Conservation (phyloP, 2,797 vertebrate species). For the Lepilemur septentrionalis region DNA sequence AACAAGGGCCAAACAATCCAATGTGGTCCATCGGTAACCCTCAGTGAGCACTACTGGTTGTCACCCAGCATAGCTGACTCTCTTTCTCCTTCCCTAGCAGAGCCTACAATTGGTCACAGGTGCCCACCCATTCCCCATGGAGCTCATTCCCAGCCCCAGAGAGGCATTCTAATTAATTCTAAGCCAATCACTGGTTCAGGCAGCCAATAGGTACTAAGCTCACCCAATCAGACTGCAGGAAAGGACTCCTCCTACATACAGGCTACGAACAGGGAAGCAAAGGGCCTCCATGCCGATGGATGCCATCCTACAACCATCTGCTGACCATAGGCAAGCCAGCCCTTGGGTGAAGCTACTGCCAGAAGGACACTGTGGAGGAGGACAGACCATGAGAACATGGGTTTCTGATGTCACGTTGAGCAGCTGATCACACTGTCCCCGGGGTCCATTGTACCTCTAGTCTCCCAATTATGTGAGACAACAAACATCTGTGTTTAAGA, state of each 20-base stretch:
- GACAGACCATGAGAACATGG: neutral
- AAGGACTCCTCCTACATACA: neutral
- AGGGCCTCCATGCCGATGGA: neutral
- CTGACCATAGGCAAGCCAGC: neutral
- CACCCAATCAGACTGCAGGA: neutral
- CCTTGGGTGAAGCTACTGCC: neutral
- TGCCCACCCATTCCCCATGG: neutral
- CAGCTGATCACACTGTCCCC: neutral
- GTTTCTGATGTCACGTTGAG: neutral
- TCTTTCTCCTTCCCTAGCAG: neutral
- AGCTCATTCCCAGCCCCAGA: neutral
- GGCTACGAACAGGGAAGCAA: neutral
- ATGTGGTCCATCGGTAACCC: neutral
- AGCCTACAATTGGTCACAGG: neutral
- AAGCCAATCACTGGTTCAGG: neutral
- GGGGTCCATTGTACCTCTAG: neutral
- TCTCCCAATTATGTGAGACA: neutral
- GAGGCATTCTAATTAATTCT: neutral
- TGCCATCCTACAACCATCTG: neutral
- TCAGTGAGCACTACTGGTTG: neutral
- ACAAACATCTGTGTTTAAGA: constrained; percentile 1
- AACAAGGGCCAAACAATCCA: neutral
- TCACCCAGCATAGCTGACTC: neutral
- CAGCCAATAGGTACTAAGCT: neutral
- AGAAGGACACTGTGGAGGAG: neutral